Evolutionary conservation across 2,888 invertebrate species (phyloP), one percentile per base, ranked within the genome.

Genomic region (Synergus umbraculus): DNA sequence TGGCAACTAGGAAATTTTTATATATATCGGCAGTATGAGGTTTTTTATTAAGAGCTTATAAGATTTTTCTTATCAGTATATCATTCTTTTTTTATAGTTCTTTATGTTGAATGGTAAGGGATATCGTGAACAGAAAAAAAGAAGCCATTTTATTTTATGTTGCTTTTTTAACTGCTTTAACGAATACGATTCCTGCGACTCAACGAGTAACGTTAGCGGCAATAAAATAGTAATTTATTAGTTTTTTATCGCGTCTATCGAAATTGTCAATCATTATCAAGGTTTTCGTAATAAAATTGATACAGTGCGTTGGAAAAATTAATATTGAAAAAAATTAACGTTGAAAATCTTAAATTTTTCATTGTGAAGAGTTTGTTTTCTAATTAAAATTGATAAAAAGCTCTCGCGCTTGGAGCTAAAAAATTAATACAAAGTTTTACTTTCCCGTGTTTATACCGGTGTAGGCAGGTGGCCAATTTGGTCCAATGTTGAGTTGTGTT

Each of bases 401-500:
- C 46, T 12, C 44, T 12, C 44, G 54, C 66, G 66, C 8, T 69
- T 44, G 63, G 76, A 60, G 46, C 49, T 82, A 76, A 77, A 80
- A 22, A 22, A 22, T 22, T 22, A 22, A 22, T 0, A 22, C 22
- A 80, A 80, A 69, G 60, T 76, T 80, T 80, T 76, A 67, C 76
- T 76, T 49, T 22, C 63, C 60, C 15, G 2, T 49, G 15, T 22
- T 0, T 49, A 49, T 49, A 49, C 49, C 43, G 15, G 29, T 46
- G 58, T 46, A 78, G 79, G 81, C 79, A 76, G 81, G 65, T 77
- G 76, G 78, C 81, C 81, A 81, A 81, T 78, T 65, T 58, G 78
- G 66, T 73, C 37, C 60, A 76, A 76, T 63, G 60, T 67, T 37
- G 65, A 77, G 37, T 37, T 79, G n/a, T 76, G 66, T 63, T 81